Conservation (phyloP, 2,797 vertebrate species). For the Tarsius wallacei region DNA sequence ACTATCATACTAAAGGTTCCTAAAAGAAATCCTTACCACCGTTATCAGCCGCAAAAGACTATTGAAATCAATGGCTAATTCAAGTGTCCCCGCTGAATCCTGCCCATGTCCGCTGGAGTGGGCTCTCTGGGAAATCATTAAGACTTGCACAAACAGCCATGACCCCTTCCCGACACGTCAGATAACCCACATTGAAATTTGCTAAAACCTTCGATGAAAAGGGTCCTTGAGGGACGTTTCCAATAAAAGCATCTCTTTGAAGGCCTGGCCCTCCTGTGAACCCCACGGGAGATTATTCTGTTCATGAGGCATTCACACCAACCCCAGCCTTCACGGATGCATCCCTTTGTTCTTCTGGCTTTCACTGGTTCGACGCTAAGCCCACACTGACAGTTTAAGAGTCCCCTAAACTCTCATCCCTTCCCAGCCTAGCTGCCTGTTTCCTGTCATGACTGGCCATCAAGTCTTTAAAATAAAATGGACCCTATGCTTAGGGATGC, state of each 20-base stretch:
- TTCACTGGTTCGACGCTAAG: background rate
- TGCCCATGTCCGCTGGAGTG: background rate
- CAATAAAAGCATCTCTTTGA: constrained; percentile 61
- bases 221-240: background rate
- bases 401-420: background rate
- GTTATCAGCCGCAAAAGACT: background rate
- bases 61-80: constrained; percentile 9
- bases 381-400: constrained; percentile 1
- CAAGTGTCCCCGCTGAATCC: background rate
- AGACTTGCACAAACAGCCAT: constrained; percentile 19
- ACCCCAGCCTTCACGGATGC: background rate
- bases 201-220: background rate
- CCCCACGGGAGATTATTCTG: background rate
- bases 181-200: constrained; percentile 22
- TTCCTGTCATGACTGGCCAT: background rate
- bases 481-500: background rate
- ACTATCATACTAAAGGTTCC: background rate
- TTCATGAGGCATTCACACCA: background rate
- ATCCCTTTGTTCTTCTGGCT: constrained; percentile 27
- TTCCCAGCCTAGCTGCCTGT: background rate
- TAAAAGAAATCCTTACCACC: background rate
- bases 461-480: constrained; percentile 39
- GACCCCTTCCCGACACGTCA: background rate
- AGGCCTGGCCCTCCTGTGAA: background rate
- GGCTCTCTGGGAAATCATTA: constrained; percentile 61